Evolutionary conservation across 2,797 vertebrate genomes (phyloP).

Genomic region (Brotula barbata): DNA sequence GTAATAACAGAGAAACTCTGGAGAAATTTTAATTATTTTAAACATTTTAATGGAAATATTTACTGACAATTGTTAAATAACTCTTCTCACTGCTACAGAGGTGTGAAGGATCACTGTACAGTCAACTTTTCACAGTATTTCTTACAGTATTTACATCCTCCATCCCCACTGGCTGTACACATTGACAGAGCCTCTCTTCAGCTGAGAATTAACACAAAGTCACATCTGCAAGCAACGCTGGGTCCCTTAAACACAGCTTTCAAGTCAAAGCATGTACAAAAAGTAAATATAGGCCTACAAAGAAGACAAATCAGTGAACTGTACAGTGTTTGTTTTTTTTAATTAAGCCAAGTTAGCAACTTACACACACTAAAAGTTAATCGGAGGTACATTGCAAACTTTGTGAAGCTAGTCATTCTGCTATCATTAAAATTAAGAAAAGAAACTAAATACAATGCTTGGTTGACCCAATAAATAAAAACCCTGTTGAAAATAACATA

Average conservation of each 20-base stretch:
- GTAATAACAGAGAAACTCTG: no score
- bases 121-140: constrained; percentile 75
- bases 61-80: constrained; percentile 73
- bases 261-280: constrained; percentile 67
- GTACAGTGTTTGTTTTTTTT: constrained; percentile 64
- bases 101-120: constrained; percentile 75
- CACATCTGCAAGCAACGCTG: constrained; percentile 31
- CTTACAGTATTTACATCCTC: constrained; percentile 81
- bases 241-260: constrained; percentile 36
- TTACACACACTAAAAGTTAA: constrained; percentile 45
- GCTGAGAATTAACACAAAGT: constrained; percentile 52
- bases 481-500: constrained; percentile 18
- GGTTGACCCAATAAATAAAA: constrained; percentile 57
- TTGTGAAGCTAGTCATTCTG: constrained; percentile 55
- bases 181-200: constrained; percentile 41
- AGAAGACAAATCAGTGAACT: constrained; percentile 46
- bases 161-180: constrained; percentile 22
- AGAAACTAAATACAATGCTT: constrained; percentile 15
- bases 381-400: constrained; percentile 64
- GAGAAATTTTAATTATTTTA: not conserved
- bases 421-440: constrained; percentile 34
- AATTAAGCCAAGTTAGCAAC: constrained; percentile 63
- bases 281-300: constrained; percentile 56
- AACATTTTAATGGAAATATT: constrained; percentile 76
- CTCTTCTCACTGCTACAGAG: constrained; percentile 60